These are phyloP conservation scores for Neosilurus mollespiculum DNA, from an alignment of 2,797 vertebrate genomes.

Conservation along the genomic window DNA sequence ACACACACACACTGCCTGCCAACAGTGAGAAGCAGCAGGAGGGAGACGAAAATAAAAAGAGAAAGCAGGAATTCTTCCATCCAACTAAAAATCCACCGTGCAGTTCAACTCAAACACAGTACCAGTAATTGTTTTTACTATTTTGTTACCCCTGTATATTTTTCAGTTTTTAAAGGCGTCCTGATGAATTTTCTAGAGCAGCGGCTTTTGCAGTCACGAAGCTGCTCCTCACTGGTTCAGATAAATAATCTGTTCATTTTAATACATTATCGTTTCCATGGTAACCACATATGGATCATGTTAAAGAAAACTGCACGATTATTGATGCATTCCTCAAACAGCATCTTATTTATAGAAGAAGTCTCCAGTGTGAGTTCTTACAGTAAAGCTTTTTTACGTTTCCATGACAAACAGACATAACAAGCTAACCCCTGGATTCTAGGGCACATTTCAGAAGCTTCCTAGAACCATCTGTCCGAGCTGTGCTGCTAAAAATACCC, in stretches of 20 bases:
- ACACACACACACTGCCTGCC: slow-evolving; percentile 28
- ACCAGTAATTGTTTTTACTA: not conserved
- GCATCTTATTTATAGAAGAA: not conserved
- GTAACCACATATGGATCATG: not conserved
- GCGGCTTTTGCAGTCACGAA: not conserved
- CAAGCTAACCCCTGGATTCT: too few species aligned
- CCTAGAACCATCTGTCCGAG: too few species aligned
- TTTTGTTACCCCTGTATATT: not conserved
- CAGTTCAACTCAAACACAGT: not conserved
- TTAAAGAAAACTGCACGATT: too few species aligned
- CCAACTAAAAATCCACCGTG: slow-evolving; percentile 22
- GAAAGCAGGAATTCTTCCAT: slow-evolving; percentile 54
- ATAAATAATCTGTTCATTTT: not conserved
- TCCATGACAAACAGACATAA: too few species aligned
- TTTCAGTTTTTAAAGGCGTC: not conserved
- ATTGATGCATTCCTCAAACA: not conserved
- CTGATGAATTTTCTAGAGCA: not conserved
- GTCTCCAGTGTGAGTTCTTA: not conserved
- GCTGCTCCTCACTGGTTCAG: not conserved
- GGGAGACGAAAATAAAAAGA: slow-evolving; percentile 26
- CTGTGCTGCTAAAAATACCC: too few species aligned
- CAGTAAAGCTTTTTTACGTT: too few species aligned
- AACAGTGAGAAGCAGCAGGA: slow-evolving; percentile 44
- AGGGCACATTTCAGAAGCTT: too few species aligned
- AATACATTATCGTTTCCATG: not conserved